Conservation (phyloP, 2,797 vertebrate genomes). For the Serranus cabrilla region DNA sequence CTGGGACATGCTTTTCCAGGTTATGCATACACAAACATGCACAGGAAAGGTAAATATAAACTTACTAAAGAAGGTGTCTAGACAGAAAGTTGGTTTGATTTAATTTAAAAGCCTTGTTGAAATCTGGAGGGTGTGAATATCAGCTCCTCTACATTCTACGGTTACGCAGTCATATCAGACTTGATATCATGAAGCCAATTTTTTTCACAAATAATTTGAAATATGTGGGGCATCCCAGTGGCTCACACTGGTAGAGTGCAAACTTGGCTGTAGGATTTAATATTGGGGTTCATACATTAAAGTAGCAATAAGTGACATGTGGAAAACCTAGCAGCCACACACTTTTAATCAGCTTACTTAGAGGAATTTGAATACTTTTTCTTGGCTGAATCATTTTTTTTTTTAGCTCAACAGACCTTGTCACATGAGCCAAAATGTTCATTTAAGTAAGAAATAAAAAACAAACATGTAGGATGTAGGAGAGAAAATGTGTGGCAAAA, state of each 20-base stretch:
- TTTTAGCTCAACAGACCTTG: not conserved
- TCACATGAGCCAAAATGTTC: conserved; percentile 11
- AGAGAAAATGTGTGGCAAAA: not conserved
- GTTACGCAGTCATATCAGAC: too few relatives aligned
- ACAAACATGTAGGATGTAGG: not conserved
- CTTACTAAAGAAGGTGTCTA: not conserved
- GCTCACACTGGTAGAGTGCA: too few relatives aligned
- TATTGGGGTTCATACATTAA: not conserved
- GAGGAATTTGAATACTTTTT: not conserved
- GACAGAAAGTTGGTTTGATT: not conserved
- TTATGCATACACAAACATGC: not conserved
- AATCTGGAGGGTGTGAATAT: too few relatives aligned
- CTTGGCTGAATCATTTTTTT: conserved; percentile 2
- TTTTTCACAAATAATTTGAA: too few relatives aligned
- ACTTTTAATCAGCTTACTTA: conserved; percentile 2
- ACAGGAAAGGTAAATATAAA: not conserved
- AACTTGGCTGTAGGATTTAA: not conserved
- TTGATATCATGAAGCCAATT: too few relatives aligned
- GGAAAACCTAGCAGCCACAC: not conserved
- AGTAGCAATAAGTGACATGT: conserved; percentile 3
- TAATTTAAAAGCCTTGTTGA: too few relatives aligned
- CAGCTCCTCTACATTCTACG: too few relatives aligned
- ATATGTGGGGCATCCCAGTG: too few relatives aligned
- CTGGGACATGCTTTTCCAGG: not conserved
- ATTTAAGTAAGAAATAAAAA: conserved; percentile 5